phyloP scores from a whole-genome alignment of 2,888 invertebrate genomes.

The Harmothoe impar region DNA sequence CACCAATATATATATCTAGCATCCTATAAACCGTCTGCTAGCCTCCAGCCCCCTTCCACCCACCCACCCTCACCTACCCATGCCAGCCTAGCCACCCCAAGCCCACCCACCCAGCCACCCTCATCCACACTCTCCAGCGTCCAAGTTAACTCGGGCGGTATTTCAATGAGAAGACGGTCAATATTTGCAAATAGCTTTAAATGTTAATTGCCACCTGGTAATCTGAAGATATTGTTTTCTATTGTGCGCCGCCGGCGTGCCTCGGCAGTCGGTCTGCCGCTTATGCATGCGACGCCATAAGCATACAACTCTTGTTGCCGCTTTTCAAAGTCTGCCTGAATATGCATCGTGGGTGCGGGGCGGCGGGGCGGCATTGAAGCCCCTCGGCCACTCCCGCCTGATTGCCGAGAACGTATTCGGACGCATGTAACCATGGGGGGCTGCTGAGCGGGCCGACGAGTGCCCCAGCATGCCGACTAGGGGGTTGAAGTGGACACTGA shows the following conservation, averaged over 20 bases:
- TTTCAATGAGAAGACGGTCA: slow-evolving; percentile 55
- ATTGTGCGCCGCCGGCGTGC: slow-evolving; percentile 43
- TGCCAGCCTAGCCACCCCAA: not conserved
- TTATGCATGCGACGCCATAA: slow-evolving; percentile 48
- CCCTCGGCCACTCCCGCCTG: not conserved
- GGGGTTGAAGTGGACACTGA: slow-evolving; percentile 58
- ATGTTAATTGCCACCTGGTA: slow-evolving; percentile 60
- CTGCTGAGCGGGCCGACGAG: not conserved
- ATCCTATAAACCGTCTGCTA: not conserved
- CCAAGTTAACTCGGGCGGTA: slow-evolving; percentile 25
- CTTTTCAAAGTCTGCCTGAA: slow-evolving; percentile 36
- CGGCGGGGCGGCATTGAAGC: not conserved
- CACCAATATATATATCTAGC: no score
- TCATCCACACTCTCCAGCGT: slow-evolving; percentile 10
- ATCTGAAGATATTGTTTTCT: slow-evolving; percentile 61
- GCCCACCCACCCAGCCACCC: not conserved
- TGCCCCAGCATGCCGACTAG: slow-evolving; percentile 15
- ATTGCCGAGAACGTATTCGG: slow-evolving; percentile 50
- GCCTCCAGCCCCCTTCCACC: not conserved
- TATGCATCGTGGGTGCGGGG: not conserved
- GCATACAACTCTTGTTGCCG: slow-evolving; percentile 58
- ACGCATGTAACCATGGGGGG: slow-evolving; percentile 17
- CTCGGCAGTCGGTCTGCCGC: not conserved
- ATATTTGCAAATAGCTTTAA: slow-evolving; percentile 61
- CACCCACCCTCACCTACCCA: not conserved